Evolutionary conservation across 2,797 vertebrate species (phyloP).

Genomic region (Acrossocheilus wenchowensis): DNA sequence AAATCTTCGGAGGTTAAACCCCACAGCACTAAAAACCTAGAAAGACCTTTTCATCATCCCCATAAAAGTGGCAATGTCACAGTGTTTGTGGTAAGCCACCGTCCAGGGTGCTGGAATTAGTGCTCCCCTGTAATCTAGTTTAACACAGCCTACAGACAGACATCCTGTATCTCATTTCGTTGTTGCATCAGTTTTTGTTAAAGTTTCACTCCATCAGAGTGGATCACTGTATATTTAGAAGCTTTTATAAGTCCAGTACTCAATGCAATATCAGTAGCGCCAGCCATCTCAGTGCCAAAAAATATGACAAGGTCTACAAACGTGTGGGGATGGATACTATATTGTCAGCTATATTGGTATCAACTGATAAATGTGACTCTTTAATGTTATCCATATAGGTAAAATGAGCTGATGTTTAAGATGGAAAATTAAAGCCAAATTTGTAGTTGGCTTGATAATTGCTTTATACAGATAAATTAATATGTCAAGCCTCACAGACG

Average conservation of each 20-base stretch:
- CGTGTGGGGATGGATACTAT: neutral
- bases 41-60: slow-evolving; percentile 56
- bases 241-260: neutral
- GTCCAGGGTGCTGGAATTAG: slow-evolving; percentile 39
- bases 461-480: neutral
- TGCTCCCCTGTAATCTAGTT: slow-evolving; percentile 44
- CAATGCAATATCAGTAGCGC: slow-evolving; percentile 6
- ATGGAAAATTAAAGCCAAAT: neutral
- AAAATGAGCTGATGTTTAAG: neutral
- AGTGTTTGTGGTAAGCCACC: slow-evolving; percentile 46
- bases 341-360: neutral
- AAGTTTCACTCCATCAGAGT: neutral
- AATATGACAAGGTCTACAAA: slow-evolving; percentile 30
- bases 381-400: neutral
- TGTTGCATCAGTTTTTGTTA: slow-evolving; percentile 18
- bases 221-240: slow-evolving; percentile 8
- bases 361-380: neutral
- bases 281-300: slow-evolving; percentile 41
- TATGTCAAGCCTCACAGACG: neutral
- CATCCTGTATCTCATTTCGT: slow-evolving; percentile 14
- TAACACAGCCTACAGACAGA: slow-evolving; percentile 25
- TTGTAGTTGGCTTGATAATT: neutral
- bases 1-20: slow-evolving; percentile 61
- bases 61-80: slow-evolving; percentile 56
- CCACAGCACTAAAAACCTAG: slow-evolving; percentile 54